Conservation (phyloP, 1,140 invertebrate genomes). For the Brachionus manjavacas region DNA sequence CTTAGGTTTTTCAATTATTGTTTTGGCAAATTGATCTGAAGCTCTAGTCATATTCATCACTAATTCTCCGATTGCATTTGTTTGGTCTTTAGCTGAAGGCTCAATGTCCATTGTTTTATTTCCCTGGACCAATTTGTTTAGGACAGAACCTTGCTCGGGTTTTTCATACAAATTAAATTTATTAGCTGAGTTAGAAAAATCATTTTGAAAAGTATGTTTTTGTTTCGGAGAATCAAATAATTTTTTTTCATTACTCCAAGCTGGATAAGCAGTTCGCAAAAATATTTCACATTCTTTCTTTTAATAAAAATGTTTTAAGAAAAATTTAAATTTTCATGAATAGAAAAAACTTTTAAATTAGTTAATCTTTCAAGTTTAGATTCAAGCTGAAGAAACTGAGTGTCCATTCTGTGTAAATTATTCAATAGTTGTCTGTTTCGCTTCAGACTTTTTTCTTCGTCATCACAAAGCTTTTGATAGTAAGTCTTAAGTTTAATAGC, state of each 20-base stretch:
- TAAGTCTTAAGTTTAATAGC: conserved; percentile 15
- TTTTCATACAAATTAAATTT: background rate
- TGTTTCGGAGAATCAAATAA: background rate
- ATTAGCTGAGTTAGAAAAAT: background rate
- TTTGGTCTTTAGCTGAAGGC: background rate
- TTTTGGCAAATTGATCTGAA: background rate
- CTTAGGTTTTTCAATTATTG: background rate
- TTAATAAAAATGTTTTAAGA: background rate
- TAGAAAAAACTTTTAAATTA: conserved; percentile 28
- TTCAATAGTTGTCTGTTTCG: conserved; percentile 13
- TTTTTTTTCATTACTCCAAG: conserved; percentile 24
- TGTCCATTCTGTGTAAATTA: conserved; percentile 14
- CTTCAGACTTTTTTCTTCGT: conserved; percentile 37
- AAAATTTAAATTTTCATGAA: background rate
- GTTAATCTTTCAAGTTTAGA: conserved; percentile 20
- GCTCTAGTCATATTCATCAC: background rate
- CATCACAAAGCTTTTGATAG: conserved; percentile 21
- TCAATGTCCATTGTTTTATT: background rate
- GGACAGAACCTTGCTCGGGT: background rate
- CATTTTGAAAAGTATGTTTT: background rate
- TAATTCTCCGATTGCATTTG: background rate
- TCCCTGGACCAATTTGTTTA: background rate
- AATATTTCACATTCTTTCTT: conserved; percentile 36
- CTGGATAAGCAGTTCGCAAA: conserved; percentile 24
- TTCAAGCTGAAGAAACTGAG: conserved; percentile 29